phyloP scores from a whole-genome alignment of 1,140 invertebrate genomes.

The Myzus persicae region DNA sequence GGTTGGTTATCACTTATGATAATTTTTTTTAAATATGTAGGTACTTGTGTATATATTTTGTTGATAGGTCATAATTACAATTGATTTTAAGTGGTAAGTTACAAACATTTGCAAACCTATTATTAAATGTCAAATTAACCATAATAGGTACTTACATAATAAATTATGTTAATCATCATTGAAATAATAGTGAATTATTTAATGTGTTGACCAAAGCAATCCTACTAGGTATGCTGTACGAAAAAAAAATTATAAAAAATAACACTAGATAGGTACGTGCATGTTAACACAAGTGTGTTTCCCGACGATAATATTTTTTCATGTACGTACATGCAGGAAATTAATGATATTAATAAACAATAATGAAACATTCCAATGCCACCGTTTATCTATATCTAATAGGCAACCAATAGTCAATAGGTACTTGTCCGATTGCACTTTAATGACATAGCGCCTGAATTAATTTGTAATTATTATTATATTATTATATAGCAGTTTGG shows the following conservation, averaged over 20 bases:
- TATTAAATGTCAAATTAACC: background rate
- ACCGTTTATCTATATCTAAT: background rate
- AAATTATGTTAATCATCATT: background rate
- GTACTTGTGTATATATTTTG: background rate
- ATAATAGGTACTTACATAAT: background rate
- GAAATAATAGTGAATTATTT: background rate
- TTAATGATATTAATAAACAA: slow-evolving; percentile 8
- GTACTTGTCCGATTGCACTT: background rate
- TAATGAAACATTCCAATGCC: slow-evolving; percentile 5
- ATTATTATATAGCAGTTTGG: background rate
- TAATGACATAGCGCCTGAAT: background rate
- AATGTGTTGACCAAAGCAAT: background rate
- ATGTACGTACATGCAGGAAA: background rate
- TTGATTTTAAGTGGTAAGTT: background rate
- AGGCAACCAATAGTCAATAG: background rate
- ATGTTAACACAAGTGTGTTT: slow-evolving; percentile 23
- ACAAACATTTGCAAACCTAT: background rate
- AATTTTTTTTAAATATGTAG: no score
- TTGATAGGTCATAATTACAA: background rate
- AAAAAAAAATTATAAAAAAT: background rate
- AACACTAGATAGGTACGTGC: background rate
- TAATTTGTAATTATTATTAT: background rate
- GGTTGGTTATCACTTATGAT: background rate
- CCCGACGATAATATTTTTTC: no score
- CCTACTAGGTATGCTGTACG: no score